Evolutionary conservation across 2,113 vertebrate species (phyloP).

Genomic region (Barbus barbus): DNA sequence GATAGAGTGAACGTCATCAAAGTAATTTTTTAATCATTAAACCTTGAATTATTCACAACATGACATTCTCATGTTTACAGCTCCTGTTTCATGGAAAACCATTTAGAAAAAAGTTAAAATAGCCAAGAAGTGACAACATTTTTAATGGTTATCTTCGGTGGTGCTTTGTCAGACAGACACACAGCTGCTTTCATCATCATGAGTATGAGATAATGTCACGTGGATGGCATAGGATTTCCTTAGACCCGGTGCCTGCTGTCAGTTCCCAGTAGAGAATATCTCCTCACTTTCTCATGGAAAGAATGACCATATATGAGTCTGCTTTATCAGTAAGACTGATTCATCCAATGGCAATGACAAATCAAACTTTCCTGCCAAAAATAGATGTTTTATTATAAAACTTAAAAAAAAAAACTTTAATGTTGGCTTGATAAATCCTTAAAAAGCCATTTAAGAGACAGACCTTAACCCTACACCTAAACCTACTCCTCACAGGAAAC

Average conservation of each 20-base stretch:
- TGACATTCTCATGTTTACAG: neutral
- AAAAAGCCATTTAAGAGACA: neutral
- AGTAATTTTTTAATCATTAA: neutral
- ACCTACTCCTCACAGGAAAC: no score
- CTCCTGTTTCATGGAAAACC: neutral
- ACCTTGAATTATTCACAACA: neutral
- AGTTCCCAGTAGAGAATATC: slow-evolving; percentile 25
- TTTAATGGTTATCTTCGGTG: slow-evolving; percentile 38
- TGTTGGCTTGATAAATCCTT: neutral
- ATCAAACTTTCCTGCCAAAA: neutral
- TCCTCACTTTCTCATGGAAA: slow-evolving; percentile 42
- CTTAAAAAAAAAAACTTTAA: neutral
- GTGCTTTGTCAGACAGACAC: slow-evolving; percentile 48
- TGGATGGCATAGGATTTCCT: slow-evolving; percentile 49
- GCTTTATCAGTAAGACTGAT: slow-evolving; percentile 4
- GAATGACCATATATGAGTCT: slow-evolving; percentile 43
- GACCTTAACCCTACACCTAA: neutral
- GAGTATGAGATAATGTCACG: slow-evolving; percentile 48
- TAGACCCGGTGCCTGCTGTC: slow-evolving; percentile 44
- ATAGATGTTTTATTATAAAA: slow-evolving; percentile 2
- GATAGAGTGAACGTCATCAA: neutral
- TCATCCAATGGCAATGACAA: slow-evolving; percentile 12
- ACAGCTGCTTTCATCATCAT: slow-evolving; percentile 60
- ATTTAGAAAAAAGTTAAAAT: slow-evolving; percentile 59
- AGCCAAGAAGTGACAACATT: slow-evolving; percentile 56